Conservation (phyloP, 1,140 invertebrate species). For the Polypedilum pembai region DNA sequence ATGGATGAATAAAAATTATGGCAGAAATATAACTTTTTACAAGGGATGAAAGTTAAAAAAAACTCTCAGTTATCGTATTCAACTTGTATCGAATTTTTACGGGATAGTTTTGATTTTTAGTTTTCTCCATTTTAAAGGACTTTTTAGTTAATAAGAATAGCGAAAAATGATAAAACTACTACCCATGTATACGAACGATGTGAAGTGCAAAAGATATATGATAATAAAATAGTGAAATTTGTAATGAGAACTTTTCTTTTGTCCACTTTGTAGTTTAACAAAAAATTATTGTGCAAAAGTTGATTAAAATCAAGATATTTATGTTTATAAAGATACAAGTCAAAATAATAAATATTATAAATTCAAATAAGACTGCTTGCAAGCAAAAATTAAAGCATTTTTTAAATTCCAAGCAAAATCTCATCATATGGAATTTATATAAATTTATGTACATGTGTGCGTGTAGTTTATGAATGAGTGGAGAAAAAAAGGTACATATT, state of each 20-base stretch:
- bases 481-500: conserved; percentile 3
- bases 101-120: conserved; percentile 8
- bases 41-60: no score
- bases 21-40: no score
- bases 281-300: neutral
- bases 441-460: neutral
- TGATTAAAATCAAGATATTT: neutral
- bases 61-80: no score
- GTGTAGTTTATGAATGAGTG: neutral
- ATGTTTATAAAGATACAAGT: conserved; percentile 1
- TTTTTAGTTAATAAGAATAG: conserved; percentile 15
- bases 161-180: neutral
- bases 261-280: neutral
- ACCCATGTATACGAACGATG: neutral
- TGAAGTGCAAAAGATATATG: neutral
- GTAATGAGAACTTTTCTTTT: neutral
- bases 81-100: neutral
- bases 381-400: neutral
- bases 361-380: neutral
- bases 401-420: conserved; percentile 25
- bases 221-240: neutral
- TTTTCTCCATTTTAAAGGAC: conserved; percentile 18
- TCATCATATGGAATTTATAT: conserved; percentile 18
- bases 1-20: no score
- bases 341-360: conserved; percentile 20